Percentiles rank a stretch among this genome's conserved stretches.
phyloP scores from a whole-genome alignment of 2,113 vertebrate species.

The Gorsachius goisagi region DNA sequence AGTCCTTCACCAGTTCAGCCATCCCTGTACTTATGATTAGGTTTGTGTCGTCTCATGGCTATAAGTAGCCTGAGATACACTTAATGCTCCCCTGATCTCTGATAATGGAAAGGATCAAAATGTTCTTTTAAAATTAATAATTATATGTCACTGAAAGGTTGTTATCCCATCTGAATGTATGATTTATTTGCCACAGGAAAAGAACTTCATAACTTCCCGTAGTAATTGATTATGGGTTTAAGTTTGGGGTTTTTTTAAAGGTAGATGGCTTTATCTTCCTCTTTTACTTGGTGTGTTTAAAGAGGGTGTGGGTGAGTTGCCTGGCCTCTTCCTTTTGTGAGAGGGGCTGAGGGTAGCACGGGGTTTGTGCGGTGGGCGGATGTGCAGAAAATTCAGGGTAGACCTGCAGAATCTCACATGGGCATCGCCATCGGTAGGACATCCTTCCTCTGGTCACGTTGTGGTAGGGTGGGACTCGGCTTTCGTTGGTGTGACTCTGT shows the following conservation, averaged over 20 bases:
- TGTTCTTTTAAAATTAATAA: neutral
- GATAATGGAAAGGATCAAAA: neutral
- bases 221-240: neutral
- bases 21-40: neutral
- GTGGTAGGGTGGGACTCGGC: neutral
- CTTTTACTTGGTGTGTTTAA: neutral
- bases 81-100: neutral
- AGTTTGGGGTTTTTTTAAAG: too few relatives aligned
- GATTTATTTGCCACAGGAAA: neutral
- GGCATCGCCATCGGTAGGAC: fast-evolving
- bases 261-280: neutral
- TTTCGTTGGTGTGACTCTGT: neutral
- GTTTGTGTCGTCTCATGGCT: neutral
- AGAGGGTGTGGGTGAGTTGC: neutral
- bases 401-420: neutral
- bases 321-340: neutral
- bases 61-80: fast-evolving
- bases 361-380: neutral
- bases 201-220: neutral
- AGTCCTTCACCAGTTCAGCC: neutral
- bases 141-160: neutral
- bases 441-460: neutral
- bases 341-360: neutral
- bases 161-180: neutral
- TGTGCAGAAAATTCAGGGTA: neutral